Evolutionary conservation across 2,888 invertebrate genomes (phyloP).

Genomic region (Deroplatys truncata): DNA sequence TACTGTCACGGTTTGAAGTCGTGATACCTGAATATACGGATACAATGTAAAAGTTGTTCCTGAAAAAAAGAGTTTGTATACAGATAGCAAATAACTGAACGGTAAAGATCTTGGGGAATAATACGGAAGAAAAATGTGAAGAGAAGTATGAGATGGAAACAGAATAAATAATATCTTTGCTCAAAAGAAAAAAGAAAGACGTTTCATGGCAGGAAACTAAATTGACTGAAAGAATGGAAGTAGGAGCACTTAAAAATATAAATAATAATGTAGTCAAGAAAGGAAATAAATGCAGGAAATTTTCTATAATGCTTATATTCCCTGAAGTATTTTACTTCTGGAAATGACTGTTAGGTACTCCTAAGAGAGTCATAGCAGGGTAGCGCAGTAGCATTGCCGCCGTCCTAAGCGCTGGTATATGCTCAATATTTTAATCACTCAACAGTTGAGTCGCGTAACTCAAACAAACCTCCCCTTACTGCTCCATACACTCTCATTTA

Average conservation of each 20-base stretch:
- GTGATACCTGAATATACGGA: no score
- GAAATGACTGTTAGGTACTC: neutral
- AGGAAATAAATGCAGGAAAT: neutral
- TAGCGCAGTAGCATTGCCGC: neutral
- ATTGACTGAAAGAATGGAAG: neutral
- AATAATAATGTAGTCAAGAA: neutral
- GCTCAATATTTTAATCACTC: neutral
- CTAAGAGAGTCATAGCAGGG: no score
- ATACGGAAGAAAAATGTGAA: no score
- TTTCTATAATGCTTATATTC: neutral
- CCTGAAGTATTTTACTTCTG: neutral
- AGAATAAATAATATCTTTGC: neutral
- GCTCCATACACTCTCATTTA: neutral
- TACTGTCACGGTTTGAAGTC: no score
- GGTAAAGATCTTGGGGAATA: no score
- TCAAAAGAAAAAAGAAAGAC: neutral
- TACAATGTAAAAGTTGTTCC: no score
- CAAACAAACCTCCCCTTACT: neutral
- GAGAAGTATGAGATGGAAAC: neutral
- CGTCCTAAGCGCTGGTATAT: neutral
- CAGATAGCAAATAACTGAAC: no score
- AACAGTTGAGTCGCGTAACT: neutral
- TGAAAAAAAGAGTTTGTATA: no score
- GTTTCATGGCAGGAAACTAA: neutral
- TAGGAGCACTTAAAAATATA: neutral